Evolutionary conservation across 2,113 vertebrate genomes (phyloP).

Genomic region (Muntiacus reevesi): DNA sequence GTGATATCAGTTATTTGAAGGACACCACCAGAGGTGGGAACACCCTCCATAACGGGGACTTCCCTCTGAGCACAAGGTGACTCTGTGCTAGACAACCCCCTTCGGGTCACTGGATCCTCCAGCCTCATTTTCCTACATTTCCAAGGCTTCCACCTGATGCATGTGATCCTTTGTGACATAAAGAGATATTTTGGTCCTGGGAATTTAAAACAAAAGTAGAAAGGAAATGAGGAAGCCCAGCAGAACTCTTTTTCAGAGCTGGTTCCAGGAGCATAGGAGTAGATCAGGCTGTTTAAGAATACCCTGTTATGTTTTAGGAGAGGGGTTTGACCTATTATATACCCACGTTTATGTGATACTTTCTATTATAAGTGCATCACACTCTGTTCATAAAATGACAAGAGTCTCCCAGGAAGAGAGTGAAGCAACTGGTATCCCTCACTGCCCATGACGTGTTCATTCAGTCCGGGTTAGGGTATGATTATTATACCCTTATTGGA

Average conservation of each 20-base stretch:
- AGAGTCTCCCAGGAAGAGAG: conserved; percentile 15
- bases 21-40: neutral
- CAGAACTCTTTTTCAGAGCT: neutral
- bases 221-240: neutral
- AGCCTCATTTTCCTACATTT: neutral
- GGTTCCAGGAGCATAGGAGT: neutral
- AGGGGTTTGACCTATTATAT: neutral
- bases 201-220: neutral
- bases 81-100: neutral
- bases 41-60: no score
- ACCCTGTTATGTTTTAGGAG: conserved; percentile 38
- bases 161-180: neutral
- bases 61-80: neutral
- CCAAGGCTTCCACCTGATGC: neutral
- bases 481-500: conserved; percentile 19
- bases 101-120: neutral
- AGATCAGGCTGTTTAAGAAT: conserved; percentile 1
- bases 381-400: conserved; percentile 47
- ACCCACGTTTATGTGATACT: conserved; percentile 20
- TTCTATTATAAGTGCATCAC: conserved; percentile 18
- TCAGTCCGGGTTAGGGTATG: neutral
- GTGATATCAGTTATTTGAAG: neutral
- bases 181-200: neutral
- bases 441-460: conserved; percentile 22
- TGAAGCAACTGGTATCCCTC: neutral